Conservation (phyloP, 2,888 invertebrate genomes). For the Tuberolachnus salignus region DNA sequence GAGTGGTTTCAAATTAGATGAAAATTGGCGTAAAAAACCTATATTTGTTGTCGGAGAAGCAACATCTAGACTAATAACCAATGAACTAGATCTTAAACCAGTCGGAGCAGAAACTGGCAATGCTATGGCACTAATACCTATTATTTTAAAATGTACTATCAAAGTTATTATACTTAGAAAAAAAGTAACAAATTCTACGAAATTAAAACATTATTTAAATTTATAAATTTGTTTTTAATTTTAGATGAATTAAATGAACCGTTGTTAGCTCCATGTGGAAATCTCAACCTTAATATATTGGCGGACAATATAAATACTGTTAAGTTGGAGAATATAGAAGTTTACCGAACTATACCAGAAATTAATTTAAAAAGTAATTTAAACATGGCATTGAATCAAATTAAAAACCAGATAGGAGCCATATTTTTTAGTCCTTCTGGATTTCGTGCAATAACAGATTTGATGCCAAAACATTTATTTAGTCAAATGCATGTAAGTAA, state of each 20-base stretch:
- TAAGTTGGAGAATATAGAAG: slow-evolving; percentile 58
- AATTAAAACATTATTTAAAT: no score
- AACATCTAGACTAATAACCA: slow-evolving; percentile 58
- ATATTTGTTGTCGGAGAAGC: slow-evolving; percentile 60
- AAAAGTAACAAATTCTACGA: background rate
- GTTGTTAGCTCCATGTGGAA: slow-evolving; percentile 59
- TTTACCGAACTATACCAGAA: slow-evolving; percentile 59
- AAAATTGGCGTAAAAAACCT: slow-evolving; percentile 58
- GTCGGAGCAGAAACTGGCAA: slow-evolving; percentile 59
- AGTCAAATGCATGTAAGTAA: slow-evolving; percentile 47
- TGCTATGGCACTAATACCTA: slow-evolving; percentile 58
- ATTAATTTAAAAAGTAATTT: slow-evolving; percentile 58
- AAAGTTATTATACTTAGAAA: background rate
- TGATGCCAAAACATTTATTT: slow-evolving; percentile 46
- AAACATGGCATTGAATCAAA: slow-evolving; percentile 35
- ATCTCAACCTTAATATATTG: slow-evolving; percentile 57
- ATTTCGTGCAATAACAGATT: slow-evolving; percentile 58
- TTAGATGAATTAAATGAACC: slow-evolving; percentile 58
- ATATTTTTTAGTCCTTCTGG: slow-evolving; percentile 61
- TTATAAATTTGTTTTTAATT: slow-evolving; percentile 40
- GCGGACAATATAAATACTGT: slow-evolving; percentile 58
- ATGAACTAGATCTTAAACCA: slow-evolving; percentile 57
- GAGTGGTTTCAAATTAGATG: slow-evolving; percentile 46
- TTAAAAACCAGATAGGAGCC: slow-evolving; percentile 54
- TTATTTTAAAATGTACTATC: slow-evolving; percentile 58